A percentile compares a stretch with the other conserved stretches of the same genome.
Evolutionary conservation across 2,888 invertebrate species (phyloP).

Genomic region (Cataglyphis cursor): DNA sequence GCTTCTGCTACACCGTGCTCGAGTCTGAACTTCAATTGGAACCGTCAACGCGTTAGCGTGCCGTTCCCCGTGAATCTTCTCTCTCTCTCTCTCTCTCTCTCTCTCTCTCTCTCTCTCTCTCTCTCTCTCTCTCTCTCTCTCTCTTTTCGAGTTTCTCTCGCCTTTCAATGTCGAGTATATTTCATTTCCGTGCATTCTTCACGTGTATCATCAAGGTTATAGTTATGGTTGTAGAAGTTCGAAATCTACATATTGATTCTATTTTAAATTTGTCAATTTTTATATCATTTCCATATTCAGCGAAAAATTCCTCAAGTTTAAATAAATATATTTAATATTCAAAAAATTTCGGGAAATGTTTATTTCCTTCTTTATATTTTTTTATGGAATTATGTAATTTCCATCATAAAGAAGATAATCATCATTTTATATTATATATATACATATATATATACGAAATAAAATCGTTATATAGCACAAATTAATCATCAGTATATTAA

Average conservation of each 20-base stretch:
- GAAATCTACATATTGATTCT: too few species aligned
- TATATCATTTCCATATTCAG: neutral
- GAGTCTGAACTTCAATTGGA: conserved; percentile 10
- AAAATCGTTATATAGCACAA: conserved; percentile 24
- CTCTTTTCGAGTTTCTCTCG: neutral
- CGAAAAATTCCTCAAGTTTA: neutral
- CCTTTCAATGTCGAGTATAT: neutral
- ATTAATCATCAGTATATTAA: conserved; percentile 41
- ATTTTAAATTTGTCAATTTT: neutral
- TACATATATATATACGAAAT: neutral
- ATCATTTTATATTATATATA: neutral
- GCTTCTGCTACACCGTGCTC: conserved; percentile 21
- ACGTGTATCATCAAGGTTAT: neutral
- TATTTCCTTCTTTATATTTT: neutral
- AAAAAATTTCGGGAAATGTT: neutral
- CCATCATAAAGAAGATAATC: neutral
- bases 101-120: neutral
- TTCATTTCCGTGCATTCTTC: conserved; percentile 28
- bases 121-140: neutral
- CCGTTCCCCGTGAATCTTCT: neutral
- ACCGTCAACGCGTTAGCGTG: conserved; percentile 23
- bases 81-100: neutral
- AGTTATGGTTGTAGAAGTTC: too few species aligned
- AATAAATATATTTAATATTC: neutral
- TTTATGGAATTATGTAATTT: neutral